Conservation (phyloP, 2,888 invertebrate species). For the Brachynemurus nebulosus region DNA sequence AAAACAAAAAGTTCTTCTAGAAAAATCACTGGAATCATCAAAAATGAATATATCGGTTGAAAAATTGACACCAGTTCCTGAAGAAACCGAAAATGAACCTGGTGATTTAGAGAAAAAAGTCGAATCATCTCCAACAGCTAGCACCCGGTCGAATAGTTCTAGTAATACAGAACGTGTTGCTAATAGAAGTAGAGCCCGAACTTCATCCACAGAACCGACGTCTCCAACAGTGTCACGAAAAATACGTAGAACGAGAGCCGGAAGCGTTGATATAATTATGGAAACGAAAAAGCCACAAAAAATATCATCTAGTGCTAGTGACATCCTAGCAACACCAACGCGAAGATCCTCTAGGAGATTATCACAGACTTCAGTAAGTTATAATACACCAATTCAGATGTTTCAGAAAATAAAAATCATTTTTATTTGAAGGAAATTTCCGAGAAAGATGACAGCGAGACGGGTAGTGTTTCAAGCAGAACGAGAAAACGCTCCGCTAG, state of each 20-base stretch:
- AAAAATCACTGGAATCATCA: conserved; percentile 24
- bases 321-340: neutral
- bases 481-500: neutral
- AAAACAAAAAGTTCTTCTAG: conserved; percentile 32
- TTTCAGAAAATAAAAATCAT: neutral
- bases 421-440: neutral
- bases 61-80: conserved; percentile 1
- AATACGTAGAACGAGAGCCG: no score
- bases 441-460: neutral
- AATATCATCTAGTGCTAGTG: neutral
- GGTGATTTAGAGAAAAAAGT: no score
- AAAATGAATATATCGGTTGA: conserved; percentile 8
- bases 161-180: neutral
- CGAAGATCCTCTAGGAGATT: neutral
- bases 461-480: neutral
- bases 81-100: conserved; percentile 6
- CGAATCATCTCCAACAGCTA: neutral
- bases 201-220: no score
- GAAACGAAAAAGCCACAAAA: neutral
- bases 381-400: neutral
- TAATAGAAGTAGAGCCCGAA: neutral
- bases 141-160: neutral
- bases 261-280: neutral
- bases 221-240: no score
- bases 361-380: neutral